phyloP scores from a whole-genome alignment of 2,797 vertebrate species.

The Acipenser oxyrinchus region DNA sequence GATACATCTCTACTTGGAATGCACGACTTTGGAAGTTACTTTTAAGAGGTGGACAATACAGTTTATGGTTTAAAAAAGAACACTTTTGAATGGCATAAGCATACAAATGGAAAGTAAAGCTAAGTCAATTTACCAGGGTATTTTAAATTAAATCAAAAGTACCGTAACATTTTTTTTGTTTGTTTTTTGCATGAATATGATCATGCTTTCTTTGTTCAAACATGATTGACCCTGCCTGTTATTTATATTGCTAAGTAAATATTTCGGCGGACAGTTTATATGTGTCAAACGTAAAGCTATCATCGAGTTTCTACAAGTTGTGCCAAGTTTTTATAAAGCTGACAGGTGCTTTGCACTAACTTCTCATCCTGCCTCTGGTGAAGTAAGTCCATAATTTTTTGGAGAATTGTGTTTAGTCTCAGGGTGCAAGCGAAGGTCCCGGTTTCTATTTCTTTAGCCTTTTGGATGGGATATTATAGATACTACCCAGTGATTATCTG shows the following conservation, averaged over 20 bases:
- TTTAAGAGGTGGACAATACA: not conserved
- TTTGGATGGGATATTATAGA: conserved; percentile 86
- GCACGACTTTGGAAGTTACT: conserved; percentile 12
- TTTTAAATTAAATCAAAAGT: not conserved
- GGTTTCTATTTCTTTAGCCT: conserved; percentile 43
- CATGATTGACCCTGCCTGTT: no score
- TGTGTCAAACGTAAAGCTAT: no score
- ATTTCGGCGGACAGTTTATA: no score
- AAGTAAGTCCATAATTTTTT: not conserved
- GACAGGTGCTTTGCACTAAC: conserved; percentile 57
- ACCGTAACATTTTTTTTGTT: no score
- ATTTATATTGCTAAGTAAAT: no score
- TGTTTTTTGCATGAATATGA: no score
- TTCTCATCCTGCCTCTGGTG: conserved; percentile 15
- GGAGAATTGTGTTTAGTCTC: conserved; percentile 45
- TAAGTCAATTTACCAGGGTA: not conserved
- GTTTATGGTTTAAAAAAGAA: not conserved
- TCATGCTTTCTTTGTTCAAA: no score
- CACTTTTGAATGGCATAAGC: not conserved
- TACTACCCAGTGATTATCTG: conserved; percentile 67
- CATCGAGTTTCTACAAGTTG: conserved; percentile 23
- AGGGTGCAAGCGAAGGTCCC: conserved; percentile 48
- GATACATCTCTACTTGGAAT: not conserved
- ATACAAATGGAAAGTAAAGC: conserved; percentile 1
- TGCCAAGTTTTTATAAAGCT: conserved; percentile 32